Base-by-base conservation (phyloP, 2,113 vertebrate genomes). In the Sphyrna mokarran region DNA sequence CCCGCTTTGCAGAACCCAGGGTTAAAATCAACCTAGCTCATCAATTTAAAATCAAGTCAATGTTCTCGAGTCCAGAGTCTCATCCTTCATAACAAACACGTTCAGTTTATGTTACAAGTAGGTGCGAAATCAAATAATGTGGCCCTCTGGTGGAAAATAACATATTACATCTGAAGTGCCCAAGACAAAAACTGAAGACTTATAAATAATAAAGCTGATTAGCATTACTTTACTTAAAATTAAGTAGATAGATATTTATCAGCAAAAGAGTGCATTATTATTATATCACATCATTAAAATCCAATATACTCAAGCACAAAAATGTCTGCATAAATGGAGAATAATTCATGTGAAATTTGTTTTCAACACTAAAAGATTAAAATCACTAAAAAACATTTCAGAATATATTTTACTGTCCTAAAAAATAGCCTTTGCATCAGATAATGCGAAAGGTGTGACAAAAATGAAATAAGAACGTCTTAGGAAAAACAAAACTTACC, bases 91-190 rank as follows among this genome's bases (percentile, higher is more conserved):
- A 76, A 76, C 68, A 95, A 95, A 95, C 69, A 95, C 43, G n/a
- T 95, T 48, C 94, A 95, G 37, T 95, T 95, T 95, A 72, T 48
- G 94, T 95, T 48, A 26, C 40, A 40, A 94, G 68, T 43, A 95
- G 40, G 68, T 95, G 43, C 72, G 94, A 95, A 96, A 95, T 98
- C 98, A 98, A 98, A 98, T 98, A 98, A 98, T 98, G 98, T 98
- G 98, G 99, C 99, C 99, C 99, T 99, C 99, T 99, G 98, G 98
- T 99, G 99, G 98, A 98, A 98, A 97, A 96, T 96, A 96, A 96
- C 26, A 97, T 96, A 97, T 96, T 97, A 97, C 66, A 95, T 97
- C 97, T 96, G 96, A 96, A 89, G 96, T 96, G 96, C 96, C 97
- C 95, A 96, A 97, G 97, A 97, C 98, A 93, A 98, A 98, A 98